These are phyloP conservation scores for Loxodonta africana DNA, from an alignment of 2,113 vertebrate genomes.

Conservation along the genomic window DNA sequence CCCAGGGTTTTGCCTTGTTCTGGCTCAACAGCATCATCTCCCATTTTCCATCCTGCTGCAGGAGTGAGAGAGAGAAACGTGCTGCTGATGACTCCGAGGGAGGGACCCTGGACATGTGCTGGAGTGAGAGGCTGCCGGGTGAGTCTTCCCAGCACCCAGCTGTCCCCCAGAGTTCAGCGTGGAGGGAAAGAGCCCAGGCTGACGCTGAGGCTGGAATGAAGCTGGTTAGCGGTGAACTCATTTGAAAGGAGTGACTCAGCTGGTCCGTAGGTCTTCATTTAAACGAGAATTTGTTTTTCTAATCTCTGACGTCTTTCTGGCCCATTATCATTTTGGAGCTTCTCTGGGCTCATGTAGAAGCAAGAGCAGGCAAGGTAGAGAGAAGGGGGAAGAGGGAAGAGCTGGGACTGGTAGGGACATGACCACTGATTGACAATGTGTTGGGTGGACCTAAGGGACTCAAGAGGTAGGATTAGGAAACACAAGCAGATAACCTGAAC, in stretches of 20 bases:
- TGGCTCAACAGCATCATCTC: background rate
- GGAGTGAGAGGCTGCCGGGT: constrained; percentile 81
- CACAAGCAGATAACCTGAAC: background rate
- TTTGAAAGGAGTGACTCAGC: background rate
- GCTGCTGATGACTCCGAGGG: constrained; percentile 76
- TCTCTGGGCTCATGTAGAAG: background rate
- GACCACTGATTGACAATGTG: background rate
- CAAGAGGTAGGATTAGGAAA: background rate
- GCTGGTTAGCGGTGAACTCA: background rate
- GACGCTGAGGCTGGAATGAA: background rate
- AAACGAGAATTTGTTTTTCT: background rate
- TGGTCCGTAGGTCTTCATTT: background rate
- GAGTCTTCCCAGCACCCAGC: constrained; percentile 44
- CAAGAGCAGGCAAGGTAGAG: background rate
- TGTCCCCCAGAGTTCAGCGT: background rate
- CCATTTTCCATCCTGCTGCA: constrained; percentile 56
- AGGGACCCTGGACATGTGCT: constrained; percentile 84
- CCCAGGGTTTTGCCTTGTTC: constrained; percentile 2
- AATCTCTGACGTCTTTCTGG: constrained; percentile 9
- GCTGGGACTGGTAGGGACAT: background rate
- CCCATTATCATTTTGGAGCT: background rate
- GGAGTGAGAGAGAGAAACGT: constrained; percentile 57
- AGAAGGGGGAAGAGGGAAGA: background rate
- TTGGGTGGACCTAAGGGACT: background rate
- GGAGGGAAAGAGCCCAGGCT: background rate